Conservation (phyloP, 2,888 invertebrate species). For the Apeira syringaria region DNA sequence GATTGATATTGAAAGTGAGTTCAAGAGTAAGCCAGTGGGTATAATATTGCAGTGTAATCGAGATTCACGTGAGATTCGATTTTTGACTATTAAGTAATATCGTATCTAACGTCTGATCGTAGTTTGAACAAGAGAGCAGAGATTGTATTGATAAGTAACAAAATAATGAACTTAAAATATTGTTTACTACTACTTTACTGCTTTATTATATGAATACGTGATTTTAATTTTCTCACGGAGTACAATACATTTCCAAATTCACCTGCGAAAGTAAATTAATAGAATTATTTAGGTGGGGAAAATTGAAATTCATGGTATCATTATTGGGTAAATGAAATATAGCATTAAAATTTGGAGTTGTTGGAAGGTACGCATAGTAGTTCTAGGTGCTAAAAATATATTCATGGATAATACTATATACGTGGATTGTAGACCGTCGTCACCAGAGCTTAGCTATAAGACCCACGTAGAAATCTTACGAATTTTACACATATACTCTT, state of each 20-base stretch:
- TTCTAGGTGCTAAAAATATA: constrained; percentile 13
- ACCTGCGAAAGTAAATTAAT: constrained; percentile 6
- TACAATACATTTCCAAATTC: too few species aligned
- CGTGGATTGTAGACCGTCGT: constrained; percentile 28
- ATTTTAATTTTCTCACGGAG: too few species aligned
- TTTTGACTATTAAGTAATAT: constrained; percentile 13
- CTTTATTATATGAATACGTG: too few species aligned
- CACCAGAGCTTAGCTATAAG: constrained; percentile 57
- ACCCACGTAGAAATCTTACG: constrained; percentile 51
- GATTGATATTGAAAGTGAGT: too few species aligned
- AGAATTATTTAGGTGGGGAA: constrained; percentile 16
- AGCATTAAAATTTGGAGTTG: constrained; percentile 23
- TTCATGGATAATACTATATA: constrained; percentile 1
- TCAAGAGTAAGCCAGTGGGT: too few species aligned
- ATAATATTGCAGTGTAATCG: constrained; percentile 6
- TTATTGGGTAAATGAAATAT: constrained; percentile 16
- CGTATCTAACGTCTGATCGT: constrained; percentile 7
- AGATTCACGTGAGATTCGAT: constrained; percentile 10
- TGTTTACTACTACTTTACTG: too few species aligned
- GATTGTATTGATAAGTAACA: constrained; percentile 11
- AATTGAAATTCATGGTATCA: constrained; percentile 7
- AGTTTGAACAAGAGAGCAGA: constrained; percentile 4
- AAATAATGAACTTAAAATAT: too few species aligned
- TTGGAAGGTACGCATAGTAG: constrained; percentile 18
- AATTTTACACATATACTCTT: constrained; percentile 43